phyloP scores from a whole-genome alignment of 1,140 invertebrate species.

The Halyomorpha halys region DNA sequence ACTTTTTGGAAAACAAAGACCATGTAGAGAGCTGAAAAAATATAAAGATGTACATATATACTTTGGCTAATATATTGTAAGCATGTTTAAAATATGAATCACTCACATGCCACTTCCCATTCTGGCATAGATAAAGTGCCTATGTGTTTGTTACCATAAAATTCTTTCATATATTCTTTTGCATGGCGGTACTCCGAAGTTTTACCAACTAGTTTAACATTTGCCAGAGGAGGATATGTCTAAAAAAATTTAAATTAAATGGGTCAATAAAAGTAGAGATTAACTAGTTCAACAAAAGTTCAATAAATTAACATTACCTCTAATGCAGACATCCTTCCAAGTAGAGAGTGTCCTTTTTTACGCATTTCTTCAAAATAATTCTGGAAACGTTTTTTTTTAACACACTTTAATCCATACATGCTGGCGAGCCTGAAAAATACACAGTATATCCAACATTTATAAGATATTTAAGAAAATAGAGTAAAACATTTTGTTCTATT shows the following conservation, averaged over 20 bases:
- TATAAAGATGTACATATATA: background rate
- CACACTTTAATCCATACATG: constrained; percentile 46
- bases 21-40: constrained; percentile 15
- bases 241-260: constrained; percentile 39
- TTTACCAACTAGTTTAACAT: constrained; percentile 45
- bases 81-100: background rate
- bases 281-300: background rate
- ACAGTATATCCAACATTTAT: background rate
- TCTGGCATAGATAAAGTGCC: constrained; percentile 80
- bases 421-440: constrained; percentile 42
- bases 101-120: constrained; percentile 87
- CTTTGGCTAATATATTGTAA: background rate
- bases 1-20: constrained; percentile 16
- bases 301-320: constrained; percentile 41
- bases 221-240: constrained; percentile 49
- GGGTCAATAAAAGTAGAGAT: constrained; percentile 23
- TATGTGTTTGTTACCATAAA: constrained; percentile 41
- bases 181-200: constrained; percentile 65
- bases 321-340: constrained; percentile 55
- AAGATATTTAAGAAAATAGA: background rate
- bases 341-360: constrained; percentile 41
- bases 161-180: constrained; percentile 44
- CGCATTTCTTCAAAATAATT: constrained; percentile 44
- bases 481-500: background rate
- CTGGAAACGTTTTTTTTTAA: constrained; percentile 45